Base-by-base conservation (phyloP, 1,140 invertebrate genomes). In the Ceratoteleas bidentatus region DNA sequence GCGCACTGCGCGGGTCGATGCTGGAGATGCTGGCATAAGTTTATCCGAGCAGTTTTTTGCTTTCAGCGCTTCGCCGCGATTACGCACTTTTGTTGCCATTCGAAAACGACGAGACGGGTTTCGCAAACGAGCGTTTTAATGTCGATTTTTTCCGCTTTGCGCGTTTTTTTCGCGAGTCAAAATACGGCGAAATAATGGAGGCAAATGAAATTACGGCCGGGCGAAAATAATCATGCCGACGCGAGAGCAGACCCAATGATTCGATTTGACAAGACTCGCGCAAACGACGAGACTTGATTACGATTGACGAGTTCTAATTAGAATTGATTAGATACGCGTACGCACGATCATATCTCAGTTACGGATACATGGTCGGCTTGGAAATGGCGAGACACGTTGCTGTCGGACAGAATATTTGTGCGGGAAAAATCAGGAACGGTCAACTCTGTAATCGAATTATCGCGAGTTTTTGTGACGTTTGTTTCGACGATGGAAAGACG, bases 291-390 rank as follows among this genome's bases (percentile, higher is more conserved):
- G 53, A 68, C 40, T 57, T 68, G 13, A 68, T 68, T 68, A 57
- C 43, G 32, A 68, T 57, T 68, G 64, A 68, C 64, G 53, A 56
- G 36, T 68, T 68, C 52, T 57, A 68, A 68, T 68, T 68, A 68
- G 40, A 68, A 68, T 47, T 68, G 52, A 68, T 68, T 49, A 56
- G 64, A 68, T 57, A 34, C 47, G 57, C 53, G 52, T 56, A 66
- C 52, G 7, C 40, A 53, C 61, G 24, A 52, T 68, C 52, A 10
- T 56, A 68, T 49, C 33, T 68, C 52, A 56, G 53, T 57, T 56
- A 45, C 52, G 56, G 47, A 66, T 56, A 32, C 16, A 54, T 45
- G 62, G 45, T 13, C 50, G 33, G 32, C 15, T 53, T 15, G 38
- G 33, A 64, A 50, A 50, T 58, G 15, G n/a, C 36, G 36, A 38